Evolutionary conservation across 1,140 invertebrate genomes (phyloP), one percentile per base, ranked within the genome.

Genomic region (Hyphantria cunea): DNA sequence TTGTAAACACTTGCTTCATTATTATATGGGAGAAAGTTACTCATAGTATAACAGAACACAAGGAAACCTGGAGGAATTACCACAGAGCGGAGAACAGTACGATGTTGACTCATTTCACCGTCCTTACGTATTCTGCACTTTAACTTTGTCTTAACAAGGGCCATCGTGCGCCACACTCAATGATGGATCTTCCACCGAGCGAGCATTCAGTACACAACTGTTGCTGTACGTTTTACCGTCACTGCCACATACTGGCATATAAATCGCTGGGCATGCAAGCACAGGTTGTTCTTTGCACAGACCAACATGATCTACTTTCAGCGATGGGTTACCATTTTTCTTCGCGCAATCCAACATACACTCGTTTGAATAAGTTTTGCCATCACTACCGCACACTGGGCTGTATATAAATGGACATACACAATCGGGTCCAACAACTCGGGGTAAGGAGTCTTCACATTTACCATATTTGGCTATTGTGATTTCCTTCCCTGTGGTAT

Each of bases 211-310:
- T 10, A 11, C 15, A 10, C 58, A 61, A 0, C 44, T 13, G 11
- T 61, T 61, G 3, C 52, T 48, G 31, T 64, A 49, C 0, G 51
- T 58, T 11, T 48, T 11, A 14, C 9, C 33, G 8, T 58, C 39
- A 5, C 11, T 49, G 11, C 15, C 55, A 17, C 55, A 58, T 0
- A 58, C 13, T 2, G 55, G 55, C 0, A 8, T 11, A 6, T 39
- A 58, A 6, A 8, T 8, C 7, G 45, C 15, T 11, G 17, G 14
- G n/a, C 55, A 58, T 0, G 6, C 6, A 33, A 9, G 1, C 6
- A 13, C n/a, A 44, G 41, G 12, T 44, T 39, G 3, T 3, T 39
- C 7, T 44, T 44, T 12, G 41, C 41, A 44, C 6, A 0, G n/a
- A n/a, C 41, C 41, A 12, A 7, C 41, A 13, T 12, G 1, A 6